phyloP scores from a whole-genome alignment of 2,888 invertebrate genomes.

The Polymixis lichenea region DNA sequence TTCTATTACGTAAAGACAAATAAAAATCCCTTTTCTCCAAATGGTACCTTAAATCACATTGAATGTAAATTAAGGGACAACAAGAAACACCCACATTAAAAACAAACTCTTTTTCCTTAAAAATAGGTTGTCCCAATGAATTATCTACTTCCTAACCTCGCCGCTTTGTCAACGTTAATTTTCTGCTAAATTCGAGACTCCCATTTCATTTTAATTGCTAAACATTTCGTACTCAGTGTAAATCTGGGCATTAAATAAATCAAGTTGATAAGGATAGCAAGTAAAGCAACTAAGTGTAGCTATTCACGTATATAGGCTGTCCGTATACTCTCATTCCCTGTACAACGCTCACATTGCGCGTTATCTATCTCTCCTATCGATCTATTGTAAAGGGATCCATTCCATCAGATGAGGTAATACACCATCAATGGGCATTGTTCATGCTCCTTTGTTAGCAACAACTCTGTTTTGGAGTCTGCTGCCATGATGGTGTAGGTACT shows the following conservation, averaged over 20 bases:
- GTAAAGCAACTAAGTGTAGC: neutral
- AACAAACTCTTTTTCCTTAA: conserved; percentile 33
- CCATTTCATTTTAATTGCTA: conserved; percentile 56
- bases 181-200: neutral
- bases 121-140: conserved; percentile 42
- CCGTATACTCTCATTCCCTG: neutral
- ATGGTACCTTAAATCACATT: conserved; percentile 19
- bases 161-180: conserved; percentile 47
- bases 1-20: conserved; percentile 16
- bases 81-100: conserved; percentile 15
- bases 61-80: conserved; percentile 16
- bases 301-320: neutral
- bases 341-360: neutral
- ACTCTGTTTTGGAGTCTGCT: neutral
- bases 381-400: conserved; percentile 1
- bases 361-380: neutral
- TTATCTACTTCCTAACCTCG: conserved; percentile 26
- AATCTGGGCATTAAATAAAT: conserved; percentile 28
- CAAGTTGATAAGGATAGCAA: conserved; percentile 4
- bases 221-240: conserved; percentile 39
- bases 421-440: conserved; percentile 15
- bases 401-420: conserved; percentile 23
- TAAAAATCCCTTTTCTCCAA: neutral
- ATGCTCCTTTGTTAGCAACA: conserved; percentile 15
- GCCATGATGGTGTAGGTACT: neutral